phyloP scores from a whole-genome alignment of 2,888 invertebrate genomes.

The Epiblema foenella region DNA sequence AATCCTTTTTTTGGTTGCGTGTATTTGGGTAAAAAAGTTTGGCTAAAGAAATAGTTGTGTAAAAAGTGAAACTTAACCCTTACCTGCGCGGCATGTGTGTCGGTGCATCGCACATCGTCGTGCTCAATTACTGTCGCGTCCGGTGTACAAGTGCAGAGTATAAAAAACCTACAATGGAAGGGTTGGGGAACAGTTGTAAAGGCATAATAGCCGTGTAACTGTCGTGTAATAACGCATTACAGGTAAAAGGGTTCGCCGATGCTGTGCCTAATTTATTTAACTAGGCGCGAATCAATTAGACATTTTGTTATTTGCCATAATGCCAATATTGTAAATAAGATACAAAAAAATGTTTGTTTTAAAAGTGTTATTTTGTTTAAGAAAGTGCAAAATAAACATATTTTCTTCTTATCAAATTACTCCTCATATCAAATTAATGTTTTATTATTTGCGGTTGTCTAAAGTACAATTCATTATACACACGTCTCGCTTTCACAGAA shows the following conservation, averaged over 20 bases:
- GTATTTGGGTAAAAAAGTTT: constrained; percentile 61
- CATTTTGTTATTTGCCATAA: not conserved
- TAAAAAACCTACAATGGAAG: constrained; percentile 76
- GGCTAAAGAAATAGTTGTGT: constrained; percentile 56
- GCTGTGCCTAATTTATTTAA: constrained; percentile 49
- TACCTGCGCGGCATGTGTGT: constrained; percentile 53
- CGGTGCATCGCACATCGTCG: constrained; percentile 48
- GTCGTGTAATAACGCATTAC: constrained; percentile 79
- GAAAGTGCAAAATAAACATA: not conserved
- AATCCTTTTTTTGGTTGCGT: constrained; percentile 57
- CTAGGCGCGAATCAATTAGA: constrained; percentile 43
- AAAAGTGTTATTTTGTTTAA: no score
- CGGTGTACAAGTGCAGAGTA: constrained; percentile 70
- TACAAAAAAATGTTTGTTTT: no score
- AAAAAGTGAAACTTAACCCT: constrained; percentile 71
- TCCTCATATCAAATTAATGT: constrained; percentile 10
- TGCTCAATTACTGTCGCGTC: constrained; percentile 66
- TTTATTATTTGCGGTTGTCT: constrained; percentile 58
- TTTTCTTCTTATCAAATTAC: no score
- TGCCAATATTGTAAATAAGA: no score
- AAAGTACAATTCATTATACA: constrained; percentile 64
- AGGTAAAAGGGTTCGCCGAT: constrained; percentile 70
- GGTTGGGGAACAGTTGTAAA: constrained; percentile 77
- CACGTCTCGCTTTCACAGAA: constrained; percentile 60
- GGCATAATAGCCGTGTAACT: constrained; percentile 80